phyloP scores from a whole-genome alignment of 2,797 vertebrate species.

The Decapterus maruadsi region DNA sequence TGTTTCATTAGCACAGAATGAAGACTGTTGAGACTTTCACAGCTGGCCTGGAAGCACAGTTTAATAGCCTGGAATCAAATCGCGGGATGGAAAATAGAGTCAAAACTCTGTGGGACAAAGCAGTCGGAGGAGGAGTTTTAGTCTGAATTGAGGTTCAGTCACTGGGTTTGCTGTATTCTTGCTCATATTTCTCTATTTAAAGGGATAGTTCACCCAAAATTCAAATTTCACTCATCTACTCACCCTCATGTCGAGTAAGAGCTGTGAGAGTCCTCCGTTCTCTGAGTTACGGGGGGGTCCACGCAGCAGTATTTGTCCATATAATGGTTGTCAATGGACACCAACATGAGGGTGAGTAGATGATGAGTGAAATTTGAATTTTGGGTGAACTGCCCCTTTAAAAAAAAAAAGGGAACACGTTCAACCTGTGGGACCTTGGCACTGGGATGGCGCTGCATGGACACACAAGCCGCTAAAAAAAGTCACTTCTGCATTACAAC shows the following conservation, averaged over 20 bases:
- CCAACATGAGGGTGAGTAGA: too few species aligned
- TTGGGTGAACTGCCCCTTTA: too few species aligned
- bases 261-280: too few species aligned
- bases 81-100: slow-evolving; percentile 51
- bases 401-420: slow-evolving; percentile 1
- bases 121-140: slow-evolving; percentile 32
- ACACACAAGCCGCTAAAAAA: slow-evolving; percentile 27
- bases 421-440: slow-evolving; percentile 22
- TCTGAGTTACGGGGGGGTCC: too few species aligned
- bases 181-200: not conserved
- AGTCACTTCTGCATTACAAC: slow-evolving; percentile 10
- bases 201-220: too few species aligned
- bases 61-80: slow-evolving; percentile 78
- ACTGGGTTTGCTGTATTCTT: slow-evolving; percentile 28
- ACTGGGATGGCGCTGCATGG: not conserved
- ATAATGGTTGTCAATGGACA: too few species aligned
- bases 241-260: too few species aligned
- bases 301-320: too few species aligned
- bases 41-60: slow-evolving; percentile 70
- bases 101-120: slow-evolving; percentile 59
- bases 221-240: too few species aligned
- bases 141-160: slow-evolving; percentile 50
- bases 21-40: slow-evolving; percentile 71
- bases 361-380: too few species aligned
- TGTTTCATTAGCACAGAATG: slow-evolving; percentile 74